phyloP scores from a whole-genome alignment of 2,888 invertebrate genomes.

The Patella depressa region DNA sequence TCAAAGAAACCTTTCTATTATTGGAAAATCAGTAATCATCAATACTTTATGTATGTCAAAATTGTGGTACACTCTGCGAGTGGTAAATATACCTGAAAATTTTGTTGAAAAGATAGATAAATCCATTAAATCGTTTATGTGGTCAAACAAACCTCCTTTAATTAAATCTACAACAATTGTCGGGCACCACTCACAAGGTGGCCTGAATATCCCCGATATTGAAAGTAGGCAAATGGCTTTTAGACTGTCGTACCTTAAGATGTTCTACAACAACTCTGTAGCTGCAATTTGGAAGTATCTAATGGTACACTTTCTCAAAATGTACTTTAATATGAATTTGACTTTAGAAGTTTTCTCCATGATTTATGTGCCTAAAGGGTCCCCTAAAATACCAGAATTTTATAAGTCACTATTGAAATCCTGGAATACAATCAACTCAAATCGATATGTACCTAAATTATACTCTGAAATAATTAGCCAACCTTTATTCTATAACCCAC shows the following conservation, averaged over 20 bases:
- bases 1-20: not conserved
- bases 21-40: not conserved
- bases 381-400: too few relatives aligned
- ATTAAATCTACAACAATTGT: not conserved
- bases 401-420: not conserved
- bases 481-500: not conserved
- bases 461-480: not conserved
- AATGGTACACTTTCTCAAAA: not conserved
- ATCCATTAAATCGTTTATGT: not conserved
- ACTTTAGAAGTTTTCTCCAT: too few relatives aligned
- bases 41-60: not conserved
- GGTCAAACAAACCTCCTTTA: not conserved
- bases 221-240: not conserved
- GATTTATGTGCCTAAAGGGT: too few relatives aligned
- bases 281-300: not conserved
- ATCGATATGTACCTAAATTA: too few relatives aligned
- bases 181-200: not conserved
- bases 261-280: not conserved
- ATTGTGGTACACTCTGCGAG: too few relatives aligned
- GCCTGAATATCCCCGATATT: not conserved
- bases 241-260: not conserved
- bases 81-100: too few relatives aligned
- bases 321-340: too few relatives aligned
- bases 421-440: too few relatives aligned
- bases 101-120: too few relatives aligned